Percentiles rank a stretch among this genome's conserved stretches.
phyloP scores from a whole-genome alignment of 2,888 invertebrate species.

The Pristionchus maxplancki region DNA sequence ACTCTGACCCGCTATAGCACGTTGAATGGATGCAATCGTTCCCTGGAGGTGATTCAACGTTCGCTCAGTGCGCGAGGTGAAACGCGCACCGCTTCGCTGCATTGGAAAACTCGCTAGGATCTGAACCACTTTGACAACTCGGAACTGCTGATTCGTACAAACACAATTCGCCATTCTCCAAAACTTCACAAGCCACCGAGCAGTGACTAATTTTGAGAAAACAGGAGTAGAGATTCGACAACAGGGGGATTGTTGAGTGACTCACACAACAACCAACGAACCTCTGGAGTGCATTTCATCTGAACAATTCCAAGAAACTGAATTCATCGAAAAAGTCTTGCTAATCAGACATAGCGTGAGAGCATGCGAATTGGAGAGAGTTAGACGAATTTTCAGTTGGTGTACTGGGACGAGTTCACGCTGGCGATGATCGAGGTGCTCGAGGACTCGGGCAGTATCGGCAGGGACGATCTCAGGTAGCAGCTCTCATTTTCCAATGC shows the following conservation, averaged over 20 bases:
- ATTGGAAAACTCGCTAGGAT: conserved; percentile 12
- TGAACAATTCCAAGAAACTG: too few species aligned
- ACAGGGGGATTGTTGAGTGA: not conserved
- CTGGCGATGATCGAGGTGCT: conserved; percentile 51
- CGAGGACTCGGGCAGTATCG: conserved; percentile 51
- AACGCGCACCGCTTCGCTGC: not conserved
- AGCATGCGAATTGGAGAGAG: too few species aligned
- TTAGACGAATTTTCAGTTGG: conserved; percentile 47
- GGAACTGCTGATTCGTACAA: not conserved
- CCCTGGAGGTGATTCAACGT: conserved; percentile 10
- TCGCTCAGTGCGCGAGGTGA: not conserved
- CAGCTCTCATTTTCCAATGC: not conserved
- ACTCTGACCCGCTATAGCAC: not conserved
- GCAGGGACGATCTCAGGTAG: conserved; percentile 46
- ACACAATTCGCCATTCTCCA: not conserved
- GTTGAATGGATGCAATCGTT: not conserved
- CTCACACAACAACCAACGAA: not conserved
- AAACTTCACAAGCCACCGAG: not conserved
- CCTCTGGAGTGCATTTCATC: not conserved
- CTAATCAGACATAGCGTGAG: too few species aligned
- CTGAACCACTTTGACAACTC: not conserved
- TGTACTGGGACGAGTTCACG: conserved; percentile 52
- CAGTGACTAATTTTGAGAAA: conserved; percentile 15
- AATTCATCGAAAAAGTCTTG: too few species aligned
- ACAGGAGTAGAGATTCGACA: not conserved